These are phyloP conservation scores for Synanthedon myopaeformis DNA, from an alignment of 2,888 invertebrate species.

Conservation along the genomic window DNA sequence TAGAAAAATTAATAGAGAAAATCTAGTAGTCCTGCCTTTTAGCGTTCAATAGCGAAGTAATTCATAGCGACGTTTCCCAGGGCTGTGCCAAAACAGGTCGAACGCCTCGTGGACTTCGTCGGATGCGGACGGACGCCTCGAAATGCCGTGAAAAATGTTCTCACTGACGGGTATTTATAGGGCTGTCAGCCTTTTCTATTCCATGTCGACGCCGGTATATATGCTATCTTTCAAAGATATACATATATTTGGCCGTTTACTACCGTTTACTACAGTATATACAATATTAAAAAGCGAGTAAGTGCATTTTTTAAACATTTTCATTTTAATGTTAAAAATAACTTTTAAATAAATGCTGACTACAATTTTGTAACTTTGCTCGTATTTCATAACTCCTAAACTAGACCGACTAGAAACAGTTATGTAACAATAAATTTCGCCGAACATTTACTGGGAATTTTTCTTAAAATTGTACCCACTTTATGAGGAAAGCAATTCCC, in stretches of 20 bases:
- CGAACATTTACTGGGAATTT: background rate
- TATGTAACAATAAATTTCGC: background rate
- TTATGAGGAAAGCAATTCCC: background rate
- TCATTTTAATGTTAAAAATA: too few relatives aligned
- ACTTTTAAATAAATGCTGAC: too few relatives aligned
- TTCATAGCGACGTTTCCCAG: background rate
- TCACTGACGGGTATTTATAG: background rate
- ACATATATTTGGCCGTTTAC: too few relatives aligned
- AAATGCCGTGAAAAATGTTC: background rate
- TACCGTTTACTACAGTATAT: too few relatives aligned
- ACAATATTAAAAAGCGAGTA: too few relatives aligned
- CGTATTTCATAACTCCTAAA: background rate
- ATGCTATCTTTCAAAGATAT: too few relatives aligned
- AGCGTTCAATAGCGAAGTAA: background rate
- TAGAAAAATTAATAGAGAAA: background rate
- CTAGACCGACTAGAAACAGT: background rate
- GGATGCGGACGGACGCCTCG: background rate
- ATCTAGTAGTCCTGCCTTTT: background rate
- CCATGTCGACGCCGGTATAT: background rate
- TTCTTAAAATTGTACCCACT: background rate
- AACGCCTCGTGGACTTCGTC: background rate
- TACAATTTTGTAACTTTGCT: background rate
- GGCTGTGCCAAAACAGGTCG: background rate
- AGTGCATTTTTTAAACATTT: too few relatives aligned
- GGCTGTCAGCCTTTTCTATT: background rate